Evolutionary conservation across 2,797 vertebrate species (phyloP), one percentile per base, ranked within the genome.

Genomic region (Acanthurus lineatus): DNA sequence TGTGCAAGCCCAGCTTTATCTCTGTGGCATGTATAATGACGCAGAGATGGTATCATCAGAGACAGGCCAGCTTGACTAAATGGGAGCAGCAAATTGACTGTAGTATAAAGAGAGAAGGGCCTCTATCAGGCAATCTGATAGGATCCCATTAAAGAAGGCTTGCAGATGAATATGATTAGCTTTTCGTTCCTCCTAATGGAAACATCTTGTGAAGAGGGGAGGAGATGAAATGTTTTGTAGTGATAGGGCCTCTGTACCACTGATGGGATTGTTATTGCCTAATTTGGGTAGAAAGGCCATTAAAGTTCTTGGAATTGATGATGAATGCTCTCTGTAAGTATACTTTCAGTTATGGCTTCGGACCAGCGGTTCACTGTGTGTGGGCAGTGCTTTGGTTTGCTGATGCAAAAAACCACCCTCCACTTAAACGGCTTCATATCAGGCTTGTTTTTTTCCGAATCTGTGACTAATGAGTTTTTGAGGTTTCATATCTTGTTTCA

Each of bases 81-180:
- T 92, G 89, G 86, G 81, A 86, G 85, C 61, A 9, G 88, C 84
- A 90, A 91, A 93, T 92, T 93, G 91, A 92, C 90, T 92, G 87
- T 90, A 77, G 88, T 86, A 90, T 92, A 90, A 89, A 72, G 28
- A 85, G 79, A 88, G 81, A 84, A 76, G 69, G 76, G 81, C 79
- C 76, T 88, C 84, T 87, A 85, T 92, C 86, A 71, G 86, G 84
- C 68, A 62, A 88, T 91, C 86, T 90, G 89, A 93, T 88, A 88
- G 88, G 82, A 87, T 88, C 84, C 84, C 88, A 93, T 93, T 94
- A 93, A 91, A 90, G 89, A 86, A 82, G 78, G 77, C 85, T 88
- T 89, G 89, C 91, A 89, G 91, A 94, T 93, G 88, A 93, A 92
- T 92, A 93, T 90, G 92, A 94, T 93, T 93, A 93, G 89, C 89